Evolutionary conservation across 2,797 vertebrate genomes (phyloP), one percentile per base, ranked within the genome.

Genomic region (Apodemus agrarius): DNA sequence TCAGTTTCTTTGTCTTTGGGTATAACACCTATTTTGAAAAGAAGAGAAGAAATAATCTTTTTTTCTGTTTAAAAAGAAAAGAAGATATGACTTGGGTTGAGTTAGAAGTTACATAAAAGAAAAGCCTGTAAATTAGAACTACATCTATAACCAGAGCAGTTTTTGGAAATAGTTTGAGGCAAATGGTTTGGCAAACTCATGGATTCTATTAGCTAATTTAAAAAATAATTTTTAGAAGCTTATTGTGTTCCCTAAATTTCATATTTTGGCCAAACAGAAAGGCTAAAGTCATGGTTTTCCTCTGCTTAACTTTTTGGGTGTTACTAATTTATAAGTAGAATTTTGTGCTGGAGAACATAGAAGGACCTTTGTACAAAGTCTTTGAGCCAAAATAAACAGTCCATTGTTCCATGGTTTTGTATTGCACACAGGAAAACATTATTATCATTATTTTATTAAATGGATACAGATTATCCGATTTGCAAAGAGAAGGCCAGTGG

Each of bases 361-460:
- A 87, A 43, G 43, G 84, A 92, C 54, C 85, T 97, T 97, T 94
- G 93, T 93, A 67, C 84, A 94, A 97, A 80, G 34, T 92, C 1
- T 0, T 0, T 81, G n/a, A 86, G 95, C 94, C 97, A 98, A 98
- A 96, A 94, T 82, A 97, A 96, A 83, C 94, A 97, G 76, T 91
- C 79, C 57, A 78, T 97, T 97, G 54, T 98, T 98, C 65, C 83
- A 93, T 83, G 95, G 80, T 90, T 95, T 96, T 96, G 34, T 90
- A 90, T 79, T 97, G 79, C 90, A 97, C 91, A 61, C 29, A 95
- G 96, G 91, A 97, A 98, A 97, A 97, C 92, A 91, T 98, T 97
- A 57, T 8, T 2, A 74, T 96, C 97, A 93, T 96, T 98, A 92
- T 96, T 98, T 90, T 94, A 85, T 97, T 85, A 95, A 97, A 93